Evolutionary conservation across 2,113 vertebrate genomes (phyloP).

Genomic region (Tachycineta bicolor): DNA sequence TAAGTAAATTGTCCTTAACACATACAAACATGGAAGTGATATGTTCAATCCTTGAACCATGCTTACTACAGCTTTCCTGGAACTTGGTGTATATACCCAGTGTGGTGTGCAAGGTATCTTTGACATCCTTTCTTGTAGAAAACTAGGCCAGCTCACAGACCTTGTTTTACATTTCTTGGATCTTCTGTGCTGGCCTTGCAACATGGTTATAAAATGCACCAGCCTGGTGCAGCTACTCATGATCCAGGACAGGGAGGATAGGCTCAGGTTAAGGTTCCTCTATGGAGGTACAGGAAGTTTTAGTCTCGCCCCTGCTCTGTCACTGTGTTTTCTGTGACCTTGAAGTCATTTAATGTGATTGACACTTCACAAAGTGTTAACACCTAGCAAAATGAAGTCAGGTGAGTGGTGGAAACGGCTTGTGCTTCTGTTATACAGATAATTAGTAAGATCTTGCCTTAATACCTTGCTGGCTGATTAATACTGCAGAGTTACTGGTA

Average conservation of each 20-base stretch:
- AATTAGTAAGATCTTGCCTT: not conserved
- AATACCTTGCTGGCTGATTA: not conserved
- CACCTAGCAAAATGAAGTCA: not conserved
- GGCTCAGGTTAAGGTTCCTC: not conserved
- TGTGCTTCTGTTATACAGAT: not conserved
- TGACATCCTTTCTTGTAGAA: not conserved
- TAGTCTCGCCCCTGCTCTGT: not conserved
- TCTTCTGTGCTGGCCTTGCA: not conserved
- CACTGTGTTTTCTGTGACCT: not conserved
- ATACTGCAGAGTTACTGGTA: not conserved
- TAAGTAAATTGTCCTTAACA: not conserved
- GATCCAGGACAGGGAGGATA: not conserved
- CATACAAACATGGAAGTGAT: not conserved
- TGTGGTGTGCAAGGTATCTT: not conserved
- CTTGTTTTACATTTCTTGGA: not conserved
- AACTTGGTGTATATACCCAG: not conserved
- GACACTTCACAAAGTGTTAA: not conserved
- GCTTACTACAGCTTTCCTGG: not conserved
- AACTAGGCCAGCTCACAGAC: not conserved
- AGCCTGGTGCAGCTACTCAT: rapidly evolving
- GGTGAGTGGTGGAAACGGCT: not conserved
- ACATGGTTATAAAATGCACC: not conserved
- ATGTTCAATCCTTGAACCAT: not conserved
- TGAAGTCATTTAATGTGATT: not conserved
- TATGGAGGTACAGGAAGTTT: not conserved